Base-by-base conservation (phyloP, 2,113 vertebrate genomes). In the Phaethon lepturus region DNA sequence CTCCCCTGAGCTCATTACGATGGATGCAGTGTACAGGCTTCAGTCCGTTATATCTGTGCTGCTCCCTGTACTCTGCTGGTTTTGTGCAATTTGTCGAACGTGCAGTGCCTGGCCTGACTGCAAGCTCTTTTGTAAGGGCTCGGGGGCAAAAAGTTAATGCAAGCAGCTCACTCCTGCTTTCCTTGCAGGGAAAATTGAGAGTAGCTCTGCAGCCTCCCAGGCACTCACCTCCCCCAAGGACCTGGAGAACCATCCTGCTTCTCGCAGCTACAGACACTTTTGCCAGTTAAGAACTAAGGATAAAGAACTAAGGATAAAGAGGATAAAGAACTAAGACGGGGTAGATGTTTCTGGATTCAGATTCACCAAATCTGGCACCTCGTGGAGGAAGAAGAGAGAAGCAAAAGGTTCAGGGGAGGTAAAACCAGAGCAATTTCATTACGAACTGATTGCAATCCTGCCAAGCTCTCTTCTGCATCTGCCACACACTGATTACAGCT, bases 381-480 rank as follows among this genome's bases (percentile, higher is more conserved):
- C 25, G 49, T 74, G 35, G 72, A 69, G 28, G 24, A 69, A 23
- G 10, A 58, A 75, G 17, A 56, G 28, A 72, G 24, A 79, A 79
- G 19, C 28, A 60, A 40, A 73, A 45, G 2, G 18, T 49, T 66
- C 26, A 35, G 55, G n/a, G 42, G 7, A 82, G 53, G 26, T 17
- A 15, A 75, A 40, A 38, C 26, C 7, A 45, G 9, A 76, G 40
- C 8, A 44, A 44, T 12, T 55, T 12, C 24, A 31, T 66, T 53
- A 35, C 35, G 52, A 64, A 87, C 13, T 4, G 0, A 10, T 10
- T 47, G 26, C 19, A 44, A 7, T 40, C 69, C 49, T 45, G 17
- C 55, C 0, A 0, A 80, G 45, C 8, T 45, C n/a, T 71, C 64
- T n/a, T 62, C 68, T 45, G 63, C 1, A 0, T 9, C 45, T 1